Evolutionary conservation across 2,113 vertebrate genomes (phyloP).

Genomic region (Cairina moschata): DNA sequence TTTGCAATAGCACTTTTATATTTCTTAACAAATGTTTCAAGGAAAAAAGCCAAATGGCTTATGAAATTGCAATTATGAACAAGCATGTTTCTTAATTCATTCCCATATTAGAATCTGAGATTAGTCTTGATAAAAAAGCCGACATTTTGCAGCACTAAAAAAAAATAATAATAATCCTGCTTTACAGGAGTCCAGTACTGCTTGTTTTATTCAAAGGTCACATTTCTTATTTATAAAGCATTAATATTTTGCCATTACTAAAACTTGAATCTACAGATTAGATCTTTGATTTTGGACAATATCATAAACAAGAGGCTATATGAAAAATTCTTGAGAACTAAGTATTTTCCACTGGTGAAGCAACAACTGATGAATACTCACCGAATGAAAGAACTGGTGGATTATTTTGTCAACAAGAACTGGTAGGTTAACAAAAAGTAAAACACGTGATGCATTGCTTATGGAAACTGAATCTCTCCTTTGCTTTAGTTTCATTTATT

Average conservation of each 20-base stretch:
- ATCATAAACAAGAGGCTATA: constrained; percentile 80
- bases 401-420: constrained; percentile 80
- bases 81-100: background rate
- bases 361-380: constrained; percentile 74
- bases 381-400: constrained; percentile 80
- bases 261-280: constrained; percentile 76
- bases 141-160: background rate
- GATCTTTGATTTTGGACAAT: constrained; percentile 80
- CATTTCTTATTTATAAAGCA: background rate
- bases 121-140: background rate
- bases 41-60: background rate
- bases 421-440: constrained; percentile 73
- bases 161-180: background rate
- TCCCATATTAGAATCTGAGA: background rate
- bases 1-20: background rate
- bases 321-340: constrained; percentile 82
- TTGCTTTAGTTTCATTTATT: background rate
- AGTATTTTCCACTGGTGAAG: constrained; percentile 83
- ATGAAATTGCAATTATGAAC: background rate
- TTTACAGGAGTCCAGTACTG: background rate
- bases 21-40: background rate
- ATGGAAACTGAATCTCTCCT: background rate
- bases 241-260: background rate
- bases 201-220: background rate
- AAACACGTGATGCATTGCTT: background rate